Evolutionary conservation across 2,797 vertebrate genomes (phyloP).

Genomic region (Hirundo rustica): DNA sequence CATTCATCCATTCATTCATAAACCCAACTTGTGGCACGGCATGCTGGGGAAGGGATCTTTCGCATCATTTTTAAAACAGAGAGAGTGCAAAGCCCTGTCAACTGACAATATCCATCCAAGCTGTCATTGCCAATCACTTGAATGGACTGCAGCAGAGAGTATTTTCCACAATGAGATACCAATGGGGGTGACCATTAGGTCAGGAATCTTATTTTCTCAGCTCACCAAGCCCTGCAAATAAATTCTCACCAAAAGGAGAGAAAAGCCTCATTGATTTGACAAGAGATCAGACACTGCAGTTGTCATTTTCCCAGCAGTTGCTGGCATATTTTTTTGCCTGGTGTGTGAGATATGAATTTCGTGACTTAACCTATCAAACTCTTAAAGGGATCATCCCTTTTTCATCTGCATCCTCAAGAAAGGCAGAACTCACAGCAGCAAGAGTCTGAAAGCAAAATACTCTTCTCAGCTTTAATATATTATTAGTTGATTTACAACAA

Average conservation of each 20-base stretch:
- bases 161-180: constrained; percentile 70
- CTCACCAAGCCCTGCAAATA: constrained; percentile 69
- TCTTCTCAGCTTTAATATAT: background rate
- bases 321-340: constrained; percentile 59
- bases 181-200: constrained; percentile 68
- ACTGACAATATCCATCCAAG: constrained; percentile 69
- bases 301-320: constrained; percentile 73
- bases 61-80: constrained; percentile 50
- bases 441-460: background rate
- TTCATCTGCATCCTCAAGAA: background rate
- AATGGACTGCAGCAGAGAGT: constrained; percentile 70
- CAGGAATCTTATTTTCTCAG: constrained; percentile 72
- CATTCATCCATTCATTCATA: constrained; percentile 64
- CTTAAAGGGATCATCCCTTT: constrained; percentile 54
- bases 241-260: constrained; percentile 71
- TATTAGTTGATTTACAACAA: background rate
- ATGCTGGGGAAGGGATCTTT: constrained; percentile 46
- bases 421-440: background rate
- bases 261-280: constrained; percentile 74
- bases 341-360: constrained; percentile 58
- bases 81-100: constrained; percentile 66
- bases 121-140: constrained; percentile 72
- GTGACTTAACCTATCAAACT: constrained; percentile 30
- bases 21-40: constrained; percentile 41
- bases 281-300: constrained; percentile 56